Percentiles rank a stretch among this genome's conserved stretches.
These are phyloP conservation scores for Numida meleagris DNA, from an alignment of 2,113 vertebrate species.

Conservation along the genomic window DNA sequence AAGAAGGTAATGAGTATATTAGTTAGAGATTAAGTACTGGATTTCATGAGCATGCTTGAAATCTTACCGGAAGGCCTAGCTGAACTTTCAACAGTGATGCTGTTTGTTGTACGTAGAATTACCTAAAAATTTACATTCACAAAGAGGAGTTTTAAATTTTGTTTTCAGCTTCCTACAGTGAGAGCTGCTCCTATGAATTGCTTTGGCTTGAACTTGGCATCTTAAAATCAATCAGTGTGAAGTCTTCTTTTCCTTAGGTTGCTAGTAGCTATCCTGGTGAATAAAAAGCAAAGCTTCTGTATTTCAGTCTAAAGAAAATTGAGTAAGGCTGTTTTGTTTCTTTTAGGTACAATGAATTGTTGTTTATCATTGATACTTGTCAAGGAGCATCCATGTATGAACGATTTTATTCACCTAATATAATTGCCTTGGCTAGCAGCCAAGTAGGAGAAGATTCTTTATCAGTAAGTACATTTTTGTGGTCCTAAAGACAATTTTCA, in stretches of 20 bases:
- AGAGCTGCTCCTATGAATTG: not conserved
- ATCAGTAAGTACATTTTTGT: constrained; percentile 84
- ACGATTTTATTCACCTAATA: constrained; percentile 96
- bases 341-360: constrained; percentile 93
- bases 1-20: constrained; percentile 83
- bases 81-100: not conserved
- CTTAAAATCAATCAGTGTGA: not conserved
- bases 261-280: not conserved
- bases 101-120: not conserved
- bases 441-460: constrained; percentile 98
- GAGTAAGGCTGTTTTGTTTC: not conserved
- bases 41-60: not conserved
- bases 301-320: not conserved
- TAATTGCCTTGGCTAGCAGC: constrained; percentile 97
- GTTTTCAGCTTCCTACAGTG: not conserved
- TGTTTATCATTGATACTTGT: constrained; percentile 99
- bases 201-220: not conserved
- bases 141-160: not conserved
- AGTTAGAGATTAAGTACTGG: not conserved
- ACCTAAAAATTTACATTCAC: not conserved
- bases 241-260: not conserved
- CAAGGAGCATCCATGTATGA: constrained; percentile 99
- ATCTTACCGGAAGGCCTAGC: not conserved
- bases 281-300: not conserved
- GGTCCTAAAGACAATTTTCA: not conserved